Percentiles rank a stretch among this genome's conserved stretches.
phyloP scores from a whole-genome alignment of 2,888 invertebrate species.

The Cinara cedri region DNA sequence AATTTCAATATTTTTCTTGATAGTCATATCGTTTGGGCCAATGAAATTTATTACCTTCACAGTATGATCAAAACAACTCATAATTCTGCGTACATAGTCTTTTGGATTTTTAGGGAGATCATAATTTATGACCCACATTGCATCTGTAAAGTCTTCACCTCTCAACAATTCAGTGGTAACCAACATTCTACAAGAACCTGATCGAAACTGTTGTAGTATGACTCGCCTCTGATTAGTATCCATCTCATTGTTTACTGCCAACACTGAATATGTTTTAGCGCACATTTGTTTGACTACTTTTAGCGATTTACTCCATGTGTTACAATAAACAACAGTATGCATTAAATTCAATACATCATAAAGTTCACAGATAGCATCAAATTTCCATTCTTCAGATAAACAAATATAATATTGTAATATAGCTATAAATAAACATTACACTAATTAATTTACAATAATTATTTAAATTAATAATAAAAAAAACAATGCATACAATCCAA shows the following conservation, averaged over 20 bases:
- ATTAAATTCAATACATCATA: conserved; percentile 12
- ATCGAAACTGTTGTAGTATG: conserved; percentile 25
- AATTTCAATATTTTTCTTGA: conserved; percentile 26
- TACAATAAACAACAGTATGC: conserved; percentile 32
- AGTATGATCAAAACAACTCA: conserved; percentile 15
- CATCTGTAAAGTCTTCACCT: conserved; percentile 30
- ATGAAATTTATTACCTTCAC: conserved; percentile 39
- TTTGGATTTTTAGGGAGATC: conserved; percentile 38
- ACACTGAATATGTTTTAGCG: conserved; percentile 20
- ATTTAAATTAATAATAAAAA: background rate
- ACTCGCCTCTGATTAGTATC: background rate
- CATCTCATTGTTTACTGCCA: conserved; percentile 17
- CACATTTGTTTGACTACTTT: background rate
- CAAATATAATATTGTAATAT: conserved; percentile 29
- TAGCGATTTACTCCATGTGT: conserved; percentile 3
- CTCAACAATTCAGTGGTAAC: conserved; percentile 25
- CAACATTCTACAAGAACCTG: background rate
- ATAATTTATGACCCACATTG: conserved; percentile 41
- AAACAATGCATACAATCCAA: conserved; percentile 15
- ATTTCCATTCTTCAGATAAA: conserved; percentile 42
- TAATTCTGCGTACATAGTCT: conserved; percentile 29
- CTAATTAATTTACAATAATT: background rate
- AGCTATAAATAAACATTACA: conserved; percentile 16
- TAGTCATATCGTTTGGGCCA: background rate
- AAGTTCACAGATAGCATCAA: conserved; percentile 32